Conservation (phyloP, 2,797 vertebrate species). For the Nyctibius grandis region DNA sequence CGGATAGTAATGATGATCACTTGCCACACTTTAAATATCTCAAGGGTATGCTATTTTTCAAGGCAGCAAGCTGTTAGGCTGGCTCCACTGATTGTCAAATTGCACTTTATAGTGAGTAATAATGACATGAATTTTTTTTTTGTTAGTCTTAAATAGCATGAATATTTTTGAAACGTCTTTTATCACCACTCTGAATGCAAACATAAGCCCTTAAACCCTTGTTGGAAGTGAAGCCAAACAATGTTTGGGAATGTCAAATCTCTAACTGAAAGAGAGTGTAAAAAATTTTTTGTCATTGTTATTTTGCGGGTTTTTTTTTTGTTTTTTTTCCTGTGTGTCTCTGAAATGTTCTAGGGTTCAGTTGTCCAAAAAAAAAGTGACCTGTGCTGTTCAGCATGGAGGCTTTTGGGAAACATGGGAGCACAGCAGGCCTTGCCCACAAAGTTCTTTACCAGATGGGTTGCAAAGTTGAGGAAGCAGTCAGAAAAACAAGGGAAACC, state of each 20-base stretch:
- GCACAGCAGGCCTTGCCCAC: rapidly evolving
- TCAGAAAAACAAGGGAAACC: not conserved
- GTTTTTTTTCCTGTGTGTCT: not conserved
- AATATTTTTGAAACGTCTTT: not conserved
- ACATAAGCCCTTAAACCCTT: not conserved
- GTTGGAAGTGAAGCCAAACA: not conserved
- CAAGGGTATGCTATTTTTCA: not conserved
- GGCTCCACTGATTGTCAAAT: not conserved
- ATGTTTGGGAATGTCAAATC: not conserved
- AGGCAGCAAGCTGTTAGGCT: not conserved
- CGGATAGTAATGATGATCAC: not conserved
- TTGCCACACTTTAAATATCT: not conserved
- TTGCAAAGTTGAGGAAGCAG: not conserved
- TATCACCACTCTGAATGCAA: not conserved
- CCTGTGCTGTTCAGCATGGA: not conserved
- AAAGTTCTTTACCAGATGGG: not conserved
- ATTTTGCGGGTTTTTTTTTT: not conserved
- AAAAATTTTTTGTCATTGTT: not conserved
- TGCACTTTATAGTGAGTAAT: not conserved
- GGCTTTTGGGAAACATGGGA: not conserved
- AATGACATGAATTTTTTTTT: not conserved
- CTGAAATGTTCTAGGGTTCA: not conserved
- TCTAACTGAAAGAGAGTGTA: not conserved
- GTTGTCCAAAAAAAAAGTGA: not conserved
- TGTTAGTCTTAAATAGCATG: not conserved